These are phyloP conservation scores for Catharus bicknelli DNA, from an alignment of 2,113 vertebrate genomes.

Conservation along the genomic window DNA sequence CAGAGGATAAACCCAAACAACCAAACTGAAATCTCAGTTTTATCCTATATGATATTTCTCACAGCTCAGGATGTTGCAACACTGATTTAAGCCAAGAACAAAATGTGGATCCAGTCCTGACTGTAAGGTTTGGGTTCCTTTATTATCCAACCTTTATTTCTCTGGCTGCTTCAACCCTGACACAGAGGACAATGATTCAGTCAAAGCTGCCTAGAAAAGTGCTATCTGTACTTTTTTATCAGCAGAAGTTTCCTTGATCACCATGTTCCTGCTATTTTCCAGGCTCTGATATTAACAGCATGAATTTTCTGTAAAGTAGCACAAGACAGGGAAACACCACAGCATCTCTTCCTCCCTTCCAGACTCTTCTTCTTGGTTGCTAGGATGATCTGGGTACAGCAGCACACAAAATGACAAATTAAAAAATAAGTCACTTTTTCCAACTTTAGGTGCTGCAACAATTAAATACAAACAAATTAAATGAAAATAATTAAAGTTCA, in stretches of 20 bases:
- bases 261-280: neutral
- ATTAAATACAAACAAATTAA: conserved; percentile 9
- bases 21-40: neutral
- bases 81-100: neutral
- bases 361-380: neutral
- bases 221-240: neutral
- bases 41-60: neutral
- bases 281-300: neutral
- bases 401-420: neutral
- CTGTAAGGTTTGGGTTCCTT: neutral
- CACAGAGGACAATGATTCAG: accelerated
- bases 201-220: neutral
- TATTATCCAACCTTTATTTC: neutral
- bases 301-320: neutral
- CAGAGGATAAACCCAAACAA: neutral
- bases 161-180: neutral
- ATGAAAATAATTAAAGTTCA: conserved; percentile 40
- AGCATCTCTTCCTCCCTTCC: neutral
- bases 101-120: neutral
- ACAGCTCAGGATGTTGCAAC: neutral
- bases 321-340: neutral
- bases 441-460: neutral
- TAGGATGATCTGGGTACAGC: neutral
- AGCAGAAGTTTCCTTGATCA: neutral
- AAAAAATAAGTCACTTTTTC: neutral